phyloP scores from a whole-genome alignment of 2,113 vertebrate genomes.

The Ammodytes dubius region DNA sequence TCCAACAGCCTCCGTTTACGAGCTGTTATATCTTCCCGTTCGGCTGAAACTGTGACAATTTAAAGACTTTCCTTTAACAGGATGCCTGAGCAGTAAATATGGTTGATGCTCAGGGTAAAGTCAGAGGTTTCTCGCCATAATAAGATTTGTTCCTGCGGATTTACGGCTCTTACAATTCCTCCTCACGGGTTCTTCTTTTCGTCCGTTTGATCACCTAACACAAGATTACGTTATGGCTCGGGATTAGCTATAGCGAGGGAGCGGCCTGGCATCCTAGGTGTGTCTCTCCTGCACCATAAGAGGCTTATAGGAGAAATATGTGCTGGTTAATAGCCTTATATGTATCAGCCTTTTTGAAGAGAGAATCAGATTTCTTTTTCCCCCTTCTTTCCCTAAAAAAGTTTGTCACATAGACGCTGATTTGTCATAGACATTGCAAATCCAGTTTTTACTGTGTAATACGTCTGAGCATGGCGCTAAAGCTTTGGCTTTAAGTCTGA shows the following conservation, averaged over 20 bases:
- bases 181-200: slow-evolving; percentile 74
- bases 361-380: slow-evolving; percentile 74
- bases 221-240: slow-evolving; percentile 77
- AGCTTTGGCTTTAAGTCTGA: slow-evolving; percentile 69
- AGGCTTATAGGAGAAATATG: slow-evolving; percentile 82
- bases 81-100: slow-evolving; percentile 57
- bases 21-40: slow-evolving; percentile 45
- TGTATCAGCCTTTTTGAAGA: slow-evolving; percentile 56
- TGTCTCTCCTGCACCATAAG: slow-evolving; percentile 82
- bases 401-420: slow-evolving; percentile 72
- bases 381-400: slow-evolving; percentile 54
- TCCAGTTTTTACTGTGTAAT: slow-evolving; percentile 79
- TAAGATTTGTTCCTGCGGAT: slow-evolving; percentile 85
- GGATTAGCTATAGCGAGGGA: slow-evolving; percentile 80
- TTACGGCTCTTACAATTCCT: slow-evolving; percentile 80
- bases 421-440: slow-evolving; percentile 77
- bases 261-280: slow-evolving; percentile 81
- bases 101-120: slow-evolving; percentile 52
- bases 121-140: slow-evolving; percentile 73
- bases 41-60: slow-evolving; percentile 60
- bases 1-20: slow-evolving; percentile 45
- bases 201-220: slow-evolving; percentile 86
- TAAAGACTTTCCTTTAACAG: slow-evolving; percentile 53
- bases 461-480: slow-evolving; percentile 63
- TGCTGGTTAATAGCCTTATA: slow-evolving; percentile 82